phyloP scores from a whole-genome alignment of 2,797 vertebrate genomes.

The Falco peregrinus region DNA sequence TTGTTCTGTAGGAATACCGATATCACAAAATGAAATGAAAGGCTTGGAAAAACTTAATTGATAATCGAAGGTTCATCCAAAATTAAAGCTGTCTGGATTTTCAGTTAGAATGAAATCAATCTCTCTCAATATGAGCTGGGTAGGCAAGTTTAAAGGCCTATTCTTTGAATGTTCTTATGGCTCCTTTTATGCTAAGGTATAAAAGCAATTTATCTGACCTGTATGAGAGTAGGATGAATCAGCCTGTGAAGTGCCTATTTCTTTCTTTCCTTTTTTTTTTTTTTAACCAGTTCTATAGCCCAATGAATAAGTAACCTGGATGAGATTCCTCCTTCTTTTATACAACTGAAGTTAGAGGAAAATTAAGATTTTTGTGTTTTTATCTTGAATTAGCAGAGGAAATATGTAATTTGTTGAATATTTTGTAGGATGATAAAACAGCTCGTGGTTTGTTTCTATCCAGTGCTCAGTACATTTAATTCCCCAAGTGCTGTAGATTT shows the following conservation, averaged over 20 bases:
- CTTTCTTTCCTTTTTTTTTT: neutral
- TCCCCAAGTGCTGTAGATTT: neutral
- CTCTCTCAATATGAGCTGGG: neutral
- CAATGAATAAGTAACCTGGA: neutral
- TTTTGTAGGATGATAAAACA: neutral
- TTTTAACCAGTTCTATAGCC: neutral
- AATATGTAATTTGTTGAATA: neutral
- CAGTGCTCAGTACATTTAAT: neutral
- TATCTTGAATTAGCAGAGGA: neutral
- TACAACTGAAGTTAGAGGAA: neutral
- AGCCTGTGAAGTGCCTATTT: neutral
- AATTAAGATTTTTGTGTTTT: neutral
- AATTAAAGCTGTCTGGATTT: slow-evolving; percentile 12
- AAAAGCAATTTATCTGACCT: slow-evolving; percentile 38
- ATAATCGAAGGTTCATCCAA: neutral
- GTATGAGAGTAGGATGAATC: neutral
- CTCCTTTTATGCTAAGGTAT: neutral
- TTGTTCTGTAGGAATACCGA: fast-evolving
- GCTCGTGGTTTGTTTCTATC: neutral
- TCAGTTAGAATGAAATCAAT: neutral
- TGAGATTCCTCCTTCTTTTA: neutral
- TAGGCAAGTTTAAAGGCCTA: neutral
- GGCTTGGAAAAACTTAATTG: neutral
- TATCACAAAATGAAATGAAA: neutral
- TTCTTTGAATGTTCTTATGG: neutral